phyloP scores from a whole-genome alignment of 2,888 invertebrate species.

The Marasmarcha lunaedactyla region DNA sequence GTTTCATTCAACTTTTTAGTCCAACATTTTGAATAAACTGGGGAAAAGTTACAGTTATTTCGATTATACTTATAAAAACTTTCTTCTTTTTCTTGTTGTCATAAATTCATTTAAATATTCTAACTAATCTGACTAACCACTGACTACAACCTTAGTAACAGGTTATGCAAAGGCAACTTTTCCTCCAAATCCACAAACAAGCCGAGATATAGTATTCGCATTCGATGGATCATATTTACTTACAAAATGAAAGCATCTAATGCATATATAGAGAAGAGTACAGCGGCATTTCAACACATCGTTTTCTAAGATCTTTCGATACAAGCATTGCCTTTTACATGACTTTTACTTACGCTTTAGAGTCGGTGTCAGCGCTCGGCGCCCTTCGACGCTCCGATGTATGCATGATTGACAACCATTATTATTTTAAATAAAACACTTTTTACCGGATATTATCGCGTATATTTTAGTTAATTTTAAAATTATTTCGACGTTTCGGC shows the following conservation, averaged over 20 bases:
- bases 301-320: constrained; percentile 39
- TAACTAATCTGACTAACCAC: background rate
- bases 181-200: constrained; percentile 27
- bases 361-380: constrained; percentile 51
- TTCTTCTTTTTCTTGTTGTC: too few relatives aligned
- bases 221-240: constrained; percentile 22
- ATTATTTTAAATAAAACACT: too few relatives aligned
- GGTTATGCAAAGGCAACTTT: constrained; percentile 31
- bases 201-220: constrained; percentile 32
- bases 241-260: constrained; percentile 47
- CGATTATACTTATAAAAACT: background rate
- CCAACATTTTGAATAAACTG: background rate
- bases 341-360: constrained; percentile 58
- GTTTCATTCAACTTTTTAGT: constrained; percentile 9
- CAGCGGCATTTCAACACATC: constrained; percentile 47
- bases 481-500: too few relatives aligned
- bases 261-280: constrained; percentile 50
- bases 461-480: too few relatives aligned
- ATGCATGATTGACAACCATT: constrained; percentile 67
- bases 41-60: background rate
- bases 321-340: constrained; percentile 52
- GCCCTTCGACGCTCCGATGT: constrained; percentile 52
- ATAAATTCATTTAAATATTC: background rate
- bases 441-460: too few relatives aligned
- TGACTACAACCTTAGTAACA: constrained; percentile 17